phyloP scores from a whole-genome alignment of 1,140 invertebrate species.

The Drosophila asahinai region DNA sequence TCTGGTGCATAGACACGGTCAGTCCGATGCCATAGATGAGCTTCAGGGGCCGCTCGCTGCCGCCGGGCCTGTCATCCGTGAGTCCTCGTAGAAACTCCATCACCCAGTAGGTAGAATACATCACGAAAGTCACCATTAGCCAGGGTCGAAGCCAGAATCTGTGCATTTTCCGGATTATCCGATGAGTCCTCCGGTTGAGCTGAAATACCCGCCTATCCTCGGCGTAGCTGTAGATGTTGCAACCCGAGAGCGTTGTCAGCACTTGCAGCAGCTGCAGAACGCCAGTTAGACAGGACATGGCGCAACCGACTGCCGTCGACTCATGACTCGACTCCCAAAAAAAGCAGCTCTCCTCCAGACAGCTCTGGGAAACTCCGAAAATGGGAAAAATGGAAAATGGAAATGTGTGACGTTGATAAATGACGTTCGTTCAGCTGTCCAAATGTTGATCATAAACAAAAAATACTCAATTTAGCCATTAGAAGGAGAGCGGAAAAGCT shows the following conservation, averaged over 20 bases:
- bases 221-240: conserved; percentile 52
- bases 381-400: conserved; percentile 17
- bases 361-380: conserved; percentile 33
- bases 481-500: neutral
- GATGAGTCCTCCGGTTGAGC: conserved; percentile 2
- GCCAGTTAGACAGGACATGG: conserved; percentile 57
- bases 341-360: conserved; percentile 5
- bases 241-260: conserved; percentile 49
- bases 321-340: conserved; percentile 29
- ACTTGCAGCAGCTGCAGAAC: conserved; percentile 42
- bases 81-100: neutral
- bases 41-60: neutral
- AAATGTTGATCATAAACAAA: conserved; percentile 48
- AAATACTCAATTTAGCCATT: conserved; percentile 32
- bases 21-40: conserved; percentile 21
- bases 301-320: conserved; percentile 21
- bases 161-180: conserved; percentile 36
- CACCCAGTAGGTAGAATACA: neutral
- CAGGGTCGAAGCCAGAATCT: conserved; percentile 50
- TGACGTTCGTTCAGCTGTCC: conserved; percentile 41
- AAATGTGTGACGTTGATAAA: conserved; percentile 45
- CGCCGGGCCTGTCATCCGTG: neutral
- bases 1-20: neutral
- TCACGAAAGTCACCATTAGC: neutral
- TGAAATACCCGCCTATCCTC: conserved; percentile 16